Conservation (phyloP, 2,888 invertebrate species). For the Kryphioiulus occultus region DNA sequence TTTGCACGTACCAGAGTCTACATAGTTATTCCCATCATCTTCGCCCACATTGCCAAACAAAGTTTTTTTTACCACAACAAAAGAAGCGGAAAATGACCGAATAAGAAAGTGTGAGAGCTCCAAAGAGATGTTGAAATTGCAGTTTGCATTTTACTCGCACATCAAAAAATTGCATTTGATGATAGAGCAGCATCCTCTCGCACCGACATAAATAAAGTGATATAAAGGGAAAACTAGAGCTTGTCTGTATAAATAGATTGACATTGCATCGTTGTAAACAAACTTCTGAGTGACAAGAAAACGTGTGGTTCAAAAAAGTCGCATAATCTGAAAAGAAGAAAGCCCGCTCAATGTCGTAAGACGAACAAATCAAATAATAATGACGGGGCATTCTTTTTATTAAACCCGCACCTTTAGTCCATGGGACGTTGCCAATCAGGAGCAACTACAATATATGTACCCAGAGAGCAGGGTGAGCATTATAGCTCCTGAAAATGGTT, state of each 20-base stretch:
- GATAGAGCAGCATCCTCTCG: slow-evolving; percentile 24
- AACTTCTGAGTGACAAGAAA: slow-evolving; percentile 30
- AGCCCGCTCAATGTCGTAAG: background rate
- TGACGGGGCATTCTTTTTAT: background rate
- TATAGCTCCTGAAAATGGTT: background rate
- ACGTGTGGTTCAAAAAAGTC: slow-evolving; percentile 8
- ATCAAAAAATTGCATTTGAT: slow-evolving; percentile 30
- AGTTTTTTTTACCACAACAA: slow-evolving; percentile 35
- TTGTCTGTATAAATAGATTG: slow-evolving; percentile 30
- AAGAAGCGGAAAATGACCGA: slow-evolving; percentile 31
- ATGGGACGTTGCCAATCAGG: background rate
- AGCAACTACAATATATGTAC: background rate
- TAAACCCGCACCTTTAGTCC: slow-evolving; percentile 1
- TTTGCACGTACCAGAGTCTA: slow-evolving; percentile 31
- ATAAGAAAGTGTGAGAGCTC: slow-evolving; percentile 18
- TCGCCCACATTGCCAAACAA: slow-evolving; percentile 28
- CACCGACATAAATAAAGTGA: slow-evolving; percentile 19
- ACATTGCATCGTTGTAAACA: slow-evolving; percentile 30
- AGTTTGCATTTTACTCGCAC: slow-evolving; percentile 30
- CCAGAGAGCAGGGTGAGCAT: background rate
- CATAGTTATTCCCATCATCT: slow-evolving; percentile 16
- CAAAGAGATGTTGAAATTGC: slow-evolving; percentile 28
- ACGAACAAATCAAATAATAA: background rate
- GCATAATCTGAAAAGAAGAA: background rate
- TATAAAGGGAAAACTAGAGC: slow-evolving; percentile 20